phyloP scores from a whole-genome alignment of 2,888 invertebrate species.

The Sturmia bella region DNA sequence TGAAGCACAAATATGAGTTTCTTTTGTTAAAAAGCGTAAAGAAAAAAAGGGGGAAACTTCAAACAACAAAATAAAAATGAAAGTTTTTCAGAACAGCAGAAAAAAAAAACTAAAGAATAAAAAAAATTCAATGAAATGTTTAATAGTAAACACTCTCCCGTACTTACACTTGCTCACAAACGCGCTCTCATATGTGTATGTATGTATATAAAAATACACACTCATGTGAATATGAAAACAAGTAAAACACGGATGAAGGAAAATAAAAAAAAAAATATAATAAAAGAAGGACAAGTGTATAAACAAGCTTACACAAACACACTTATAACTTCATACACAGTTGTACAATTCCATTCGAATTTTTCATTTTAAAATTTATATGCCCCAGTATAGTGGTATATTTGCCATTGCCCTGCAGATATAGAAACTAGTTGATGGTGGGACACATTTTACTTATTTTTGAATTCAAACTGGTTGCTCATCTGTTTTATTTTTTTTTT shows the following conservation, averaged over 20 bases:
- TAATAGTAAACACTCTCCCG: conserved; percentile 25
- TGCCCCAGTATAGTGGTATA: conserved; percentile 21
- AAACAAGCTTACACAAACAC: conserved; percentile 52
- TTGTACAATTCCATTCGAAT: background rate
- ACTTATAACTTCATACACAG: conserved; percentile 1
- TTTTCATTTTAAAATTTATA: conserved; percentile 44
- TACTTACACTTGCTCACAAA: background rate
- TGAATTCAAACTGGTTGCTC: too few species aligned
- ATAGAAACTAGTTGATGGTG: too few species aligned
- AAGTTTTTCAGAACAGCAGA: conserved; percentile 39
- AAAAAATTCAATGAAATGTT: conserved; percentile 47
- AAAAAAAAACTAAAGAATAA: conserved; percentile 21
- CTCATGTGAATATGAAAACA: conserved; percentile 16
- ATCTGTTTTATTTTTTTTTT: too few species aligned
- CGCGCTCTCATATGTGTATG: conserved; percentile 2
- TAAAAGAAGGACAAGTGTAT: conserved; percentile 64
- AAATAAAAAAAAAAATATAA: conserved; percentile 32
- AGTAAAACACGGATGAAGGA: conserved; percentile 42
- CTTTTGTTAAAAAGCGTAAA: conserved; percentile 59
- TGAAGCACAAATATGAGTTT: conserved; percentile 47
- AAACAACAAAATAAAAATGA: conserved; percentile 29
- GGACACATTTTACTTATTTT: too few species aligned
- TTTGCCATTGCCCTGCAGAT: too few species aligned
- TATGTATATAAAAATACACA: conserved; percentile 6
- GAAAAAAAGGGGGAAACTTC: conserved; percentile 20